Conservation (phyloP, 2,797 vertebrate species). For the Sebastes glaucus region DNA sequence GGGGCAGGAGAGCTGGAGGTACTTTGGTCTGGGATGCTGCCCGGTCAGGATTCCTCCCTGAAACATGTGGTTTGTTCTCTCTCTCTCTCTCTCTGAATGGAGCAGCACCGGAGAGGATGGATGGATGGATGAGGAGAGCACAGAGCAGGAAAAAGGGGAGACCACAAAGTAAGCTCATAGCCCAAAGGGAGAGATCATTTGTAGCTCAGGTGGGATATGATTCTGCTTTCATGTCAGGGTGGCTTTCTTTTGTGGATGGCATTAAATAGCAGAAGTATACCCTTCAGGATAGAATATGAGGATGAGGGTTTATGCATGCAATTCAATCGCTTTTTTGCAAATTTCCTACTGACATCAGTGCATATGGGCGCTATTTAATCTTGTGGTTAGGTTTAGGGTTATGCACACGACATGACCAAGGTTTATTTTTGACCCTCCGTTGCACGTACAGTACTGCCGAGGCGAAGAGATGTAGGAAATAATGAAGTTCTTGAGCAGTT, state of each 20-base stretch:
- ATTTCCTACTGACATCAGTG: conserved; percentile 75
- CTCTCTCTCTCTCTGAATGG: conserved; percentile 64
- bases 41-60: conserved; percentile 72
- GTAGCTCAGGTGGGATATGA: conserved; percentile 72
- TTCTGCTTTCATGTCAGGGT: conserved; percentile 59
- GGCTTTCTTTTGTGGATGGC: conserved; percentile 53
- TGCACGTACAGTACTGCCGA: conserved; percentile 47
- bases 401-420: conserved; percentile 72
- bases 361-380: conserved; percentile 76
- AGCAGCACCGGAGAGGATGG: conserved; percentile 37
- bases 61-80: conserved; percentile 80
- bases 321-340: conserved; percentile 65
- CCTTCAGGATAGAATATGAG: conserved; percentile 64
- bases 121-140: conserved; percentile 62
- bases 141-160: conserved; percentile 48
- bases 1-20: conserved; percentile 75
- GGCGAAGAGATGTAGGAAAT: conserved; percentile 67
- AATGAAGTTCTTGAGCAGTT: conserved; percentile 65
- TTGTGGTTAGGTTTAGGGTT: conserved; percentile 73
- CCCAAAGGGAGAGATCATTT: conserved; percentile 67
- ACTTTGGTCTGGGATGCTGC: conserved; percentile 78
- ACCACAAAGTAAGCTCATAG: conserved; percentile 71
- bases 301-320: conserved; percentile 63
- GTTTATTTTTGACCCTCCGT: conserved; percentile 73
- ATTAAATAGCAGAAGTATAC: conserved; percentile 51